These are phyloP conservation scores for Riptortus pedestris DNA, from an alignment of 1,140 invertebrate genomes.

Conservation along the genomic window DNA sequence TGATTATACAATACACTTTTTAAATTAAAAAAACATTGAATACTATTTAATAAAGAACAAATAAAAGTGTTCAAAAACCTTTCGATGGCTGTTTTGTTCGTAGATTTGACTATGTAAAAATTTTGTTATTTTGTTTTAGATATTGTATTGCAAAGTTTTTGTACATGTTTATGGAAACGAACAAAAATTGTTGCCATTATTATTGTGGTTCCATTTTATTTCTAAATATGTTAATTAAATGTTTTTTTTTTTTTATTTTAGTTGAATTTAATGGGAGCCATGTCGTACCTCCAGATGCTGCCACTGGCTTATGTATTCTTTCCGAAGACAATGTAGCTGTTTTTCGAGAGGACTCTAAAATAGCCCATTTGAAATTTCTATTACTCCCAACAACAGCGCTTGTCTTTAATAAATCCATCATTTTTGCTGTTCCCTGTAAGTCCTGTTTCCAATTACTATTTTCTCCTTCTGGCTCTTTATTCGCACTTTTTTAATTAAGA, in stretches of 20 bases:
- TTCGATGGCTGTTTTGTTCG: no score
- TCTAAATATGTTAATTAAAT: not conserved
- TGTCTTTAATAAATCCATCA: slow-evolving; percentile 21
- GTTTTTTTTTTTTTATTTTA: slow-evolving; percentile 7
- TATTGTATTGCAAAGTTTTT: not conserved
- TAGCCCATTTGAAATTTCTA: slow-evolving; percentile 18
- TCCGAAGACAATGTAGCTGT: slow-evolving; percentile 11
- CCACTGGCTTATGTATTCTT: slow-evolving; percentile 6
- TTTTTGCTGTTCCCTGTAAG: slow-evolving; percentile 22
- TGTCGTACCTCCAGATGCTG: slow-evolving; percentile 2
- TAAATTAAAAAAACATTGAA: no score
- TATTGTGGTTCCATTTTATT: not conserved
- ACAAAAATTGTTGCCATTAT: not conserved
- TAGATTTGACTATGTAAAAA: no score
- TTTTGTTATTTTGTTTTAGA: not conserved
- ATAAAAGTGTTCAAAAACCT: no score
- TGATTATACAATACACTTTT: no score
- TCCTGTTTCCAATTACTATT: not conserved
- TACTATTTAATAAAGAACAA: no score
- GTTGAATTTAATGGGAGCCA: slow-evolving; percentile 13
- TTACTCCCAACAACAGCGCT: slow-evolving; percentile 15
- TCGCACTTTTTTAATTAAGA: not conserved
- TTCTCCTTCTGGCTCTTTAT: not conserved
- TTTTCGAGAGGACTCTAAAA: slow-evolving; percentile 17
- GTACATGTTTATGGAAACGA: not conserved